These are phyloP conservation scores for Hemibagrus wyckioides DNA, from an alignment of 2,113 vertebrate species.

Conservation along the genomic window DNA sequence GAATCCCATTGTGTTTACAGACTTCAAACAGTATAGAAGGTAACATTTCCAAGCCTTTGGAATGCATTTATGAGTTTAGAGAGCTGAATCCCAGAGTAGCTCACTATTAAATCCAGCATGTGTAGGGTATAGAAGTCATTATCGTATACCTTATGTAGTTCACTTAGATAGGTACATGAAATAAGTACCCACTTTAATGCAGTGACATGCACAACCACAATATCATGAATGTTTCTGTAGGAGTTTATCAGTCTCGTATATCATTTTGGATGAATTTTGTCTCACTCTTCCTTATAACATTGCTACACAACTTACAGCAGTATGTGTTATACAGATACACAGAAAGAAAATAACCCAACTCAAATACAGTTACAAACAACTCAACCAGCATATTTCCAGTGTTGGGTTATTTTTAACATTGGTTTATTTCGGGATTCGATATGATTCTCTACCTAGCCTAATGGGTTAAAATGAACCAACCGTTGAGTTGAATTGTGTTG, in stretches of 20 bases:
- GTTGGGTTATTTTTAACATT: too few relatives aligned
- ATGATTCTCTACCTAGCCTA: too few relatives aligned
- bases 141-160: not conserved
- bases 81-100: conserved; percentile 3
- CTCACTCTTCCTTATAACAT: not conserved
- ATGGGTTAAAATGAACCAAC: too few relatives aligned
- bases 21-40: not conserved
- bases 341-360: too few relatives aligned
- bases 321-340: too few relatives aligned
- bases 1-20: not conserved
- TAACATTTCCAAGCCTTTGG: not conserved
- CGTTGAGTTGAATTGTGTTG: not conserved
- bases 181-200: not conserved
- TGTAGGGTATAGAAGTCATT: not conserved
- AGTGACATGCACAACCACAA: not conserved
- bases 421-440: too few relatives aligned
- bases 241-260: not conserved
- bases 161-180: not conserved
- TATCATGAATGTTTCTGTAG: not conserved
- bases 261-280: not conserved
- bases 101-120: not conserved
- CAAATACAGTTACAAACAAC: too few relatives aligned
- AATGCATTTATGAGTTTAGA: conserved; percentile 5
- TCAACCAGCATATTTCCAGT: too few relatives aligned
- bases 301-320: not conserved